Conservation (phyloP, 1,140 invertebrate genomes). For the Camponotus pennsylvanicus region DNA sequence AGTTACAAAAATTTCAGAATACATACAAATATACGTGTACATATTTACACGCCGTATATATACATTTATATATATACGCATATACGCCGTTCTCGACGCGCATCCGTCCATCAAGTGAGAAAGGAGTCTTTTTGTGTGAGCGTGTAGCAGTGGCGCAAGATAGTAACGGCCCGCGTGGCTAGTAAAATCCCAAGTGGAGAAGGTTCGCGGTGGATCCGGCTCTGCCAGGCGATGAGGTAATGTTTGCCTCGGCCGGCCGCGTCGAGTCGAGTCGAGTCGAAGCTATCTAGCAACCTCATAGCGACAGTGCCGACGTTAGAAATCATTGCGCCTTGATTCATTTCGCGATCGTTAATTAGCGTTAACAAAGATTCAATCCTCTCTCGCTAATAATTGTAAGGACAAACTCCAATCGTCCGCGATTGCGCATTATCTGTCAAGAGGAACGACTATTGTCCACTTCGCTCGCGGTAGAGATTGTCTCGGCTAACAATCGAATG, state of each 20-base stretch:
- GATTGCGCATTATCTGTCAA: too few species aligned
- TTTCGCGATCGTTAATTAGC: background rate
- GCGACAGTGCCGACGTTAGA: slow-evolving; percentile 17
- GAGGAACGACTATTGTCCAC: background rate
- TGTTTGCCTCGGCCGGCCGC: slow-evolving; percentile 45
- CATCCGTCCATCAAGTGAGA: slow-evolving; percentile 19
- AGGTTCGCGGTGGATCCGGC: slow-evolving; percentile 75
- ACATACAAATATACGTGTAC: background rate
- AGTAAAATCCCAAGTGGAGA: slow-evolving; percentile 73
- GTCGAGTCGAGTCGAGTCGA: slow-evolving; percentile 18
- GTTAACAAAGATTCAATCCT: background rate
- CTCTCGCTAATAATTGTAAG: background rate
- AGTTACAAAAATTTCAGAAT: slow-evolving; percentile 6
- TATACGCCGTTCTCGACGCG: background rate
- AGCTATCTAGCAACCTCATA: slow-evolving; percentile 67
- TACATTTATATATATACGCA: background rate
- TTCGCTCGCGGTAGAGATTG: background rate
- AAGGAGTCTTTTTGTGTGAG: slow-evolving; percentile 34
- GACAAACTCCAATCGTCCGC: background rate
- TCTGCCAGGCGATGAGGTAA: slow-evolving; percentile 76
- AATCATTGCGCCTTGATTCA: too few species aligned
- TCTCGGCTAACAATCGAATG: background rate
- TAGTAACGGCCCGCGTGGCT: slow-evolving; percentile 66
- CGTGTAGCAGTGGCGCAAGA: slow-evolving; percentile 67
- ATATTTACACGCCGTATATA: background rate